phyloP scores from a whole-genome alignment of 2,113 vertebrate genomes.

The Mesembrinibis cayennensis region DNA sequence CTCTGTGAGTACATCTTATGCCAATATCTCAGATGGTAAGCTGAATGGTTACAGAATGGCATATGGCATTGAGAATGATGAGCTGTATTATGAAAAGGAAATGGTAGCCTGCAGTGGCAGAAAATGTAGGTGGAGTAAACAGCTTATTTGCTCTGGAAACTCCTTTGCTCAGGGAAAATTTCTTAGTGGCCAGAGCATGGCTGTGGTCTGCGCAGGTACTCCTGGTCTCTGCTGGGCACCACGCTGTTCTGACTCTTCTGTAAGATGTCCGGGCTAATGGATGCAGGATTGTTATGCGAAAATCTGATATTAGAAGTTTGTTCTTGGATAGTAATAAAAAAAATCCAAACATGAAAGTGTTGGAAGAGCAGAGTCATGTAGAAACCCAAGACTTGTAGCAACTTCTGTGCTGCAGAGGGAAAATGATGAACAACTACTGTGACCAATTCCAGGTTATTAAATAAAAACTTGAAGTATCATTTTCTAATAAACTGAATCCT shows the following conservation, averaged over 20 bases:
- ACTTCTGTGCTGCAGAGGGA: background rate
- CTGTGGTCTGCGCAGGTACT: background rate
- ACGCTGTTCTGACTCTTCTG: rapidly evolving
- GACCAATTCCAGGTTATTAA: background rate
- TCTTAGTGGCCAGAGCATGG: background rate
- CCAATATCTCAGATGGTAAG: background rate
- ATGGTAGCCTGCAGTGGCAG: background rate
- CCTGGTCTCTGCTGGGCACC: background rate
- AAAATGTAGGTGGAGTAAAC: background rate
- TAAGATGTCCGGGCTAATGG: background rate
- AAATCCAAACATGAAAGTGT: background rate
- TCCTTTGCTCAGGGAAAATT: background rate
- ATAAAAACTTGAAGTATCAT: background rate
- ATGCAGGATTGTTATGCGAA: background rate
- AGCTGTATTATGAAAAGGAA: background rate
- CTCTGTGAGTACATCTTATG: background rate
- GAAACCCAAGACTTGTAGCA: background rate
- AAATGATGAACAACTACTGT: background rate
- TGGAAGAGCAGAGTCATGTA: background rate
- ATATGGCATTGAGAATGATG: background rate
- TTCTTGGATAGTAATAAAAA: background rate
- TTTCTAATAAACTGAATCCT: background rate
- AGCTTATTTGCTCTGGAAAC: background rate
- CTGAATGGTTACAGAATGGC: background rate
- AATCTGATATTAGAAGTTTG: background rate